A percentile compares a stretch with the other conserved stretches of the same genome.
Conservation (phyloP, 2,888 invertebrate genomes). For the Polia nebulosa region DNA sequence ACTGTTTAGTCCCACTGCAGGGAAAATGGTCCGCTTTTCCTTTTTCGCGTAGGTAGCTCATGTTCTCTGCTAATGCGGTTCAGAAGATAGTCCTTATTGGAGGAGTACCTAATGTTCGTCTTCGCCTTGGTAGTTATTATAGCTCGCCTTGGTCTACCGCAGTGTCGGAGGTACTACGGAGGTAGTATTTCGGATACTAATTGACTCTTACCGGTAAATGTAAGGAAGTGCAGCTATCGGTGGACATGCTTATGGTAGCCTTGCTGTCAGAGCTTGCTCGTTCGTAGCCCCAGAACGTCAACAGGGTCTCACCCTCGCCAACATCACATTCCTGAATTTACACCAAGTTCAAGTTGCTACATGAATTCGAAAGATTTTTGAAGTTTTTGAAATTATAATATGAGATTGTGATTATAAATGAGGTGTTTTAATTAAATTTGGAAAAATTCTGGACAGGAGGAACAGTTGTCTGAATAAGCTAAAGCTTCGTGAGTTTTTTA, state of each 20-base stretch:
- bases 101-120: neutral
- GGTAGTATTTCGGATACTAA: too few relatives aligned
- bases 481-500: too few relatives aligned
- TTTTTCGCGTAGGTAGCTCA: neutral
- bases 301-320: slow-evolving; percentile 81
- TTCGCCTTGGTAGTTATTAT: neutral
- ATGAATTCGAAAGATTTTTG: neutral
- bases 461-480: too few relatives aligned
- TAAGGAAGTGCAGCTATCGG: slow-evolving; percentile 82
- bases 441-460: too few relatives aligned
- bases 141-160: too few relatives aligned
- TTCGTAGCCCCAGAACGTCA: slow-evolving; percentile 84
- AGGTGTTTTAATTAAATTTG: too few relatives aligned
- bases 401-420: too few relatives aligned
- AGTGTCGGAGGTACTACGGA: too few relatives aligned
- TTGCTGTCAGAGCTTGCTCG: slow-evolving; percentile 78
- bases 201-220: slow-evolving; percentile 75
- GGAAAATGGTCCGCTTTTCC: neutral
- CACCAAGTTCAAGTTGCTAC: neutral
- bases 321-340: slow-evolving; percentile 81
- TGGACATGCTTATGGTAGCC: slow-evolving; percentile 83
- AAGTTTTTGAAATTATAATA: too few relatives aligned
- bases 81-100: neutral
- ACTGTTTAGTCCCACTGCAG: neutral
- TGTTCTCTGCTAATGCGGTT: neutral